Evolutionary conservation across 2,113 vertebrate species (phyloP).

Genomic region (Campylomormyrus numenius): DNA sequence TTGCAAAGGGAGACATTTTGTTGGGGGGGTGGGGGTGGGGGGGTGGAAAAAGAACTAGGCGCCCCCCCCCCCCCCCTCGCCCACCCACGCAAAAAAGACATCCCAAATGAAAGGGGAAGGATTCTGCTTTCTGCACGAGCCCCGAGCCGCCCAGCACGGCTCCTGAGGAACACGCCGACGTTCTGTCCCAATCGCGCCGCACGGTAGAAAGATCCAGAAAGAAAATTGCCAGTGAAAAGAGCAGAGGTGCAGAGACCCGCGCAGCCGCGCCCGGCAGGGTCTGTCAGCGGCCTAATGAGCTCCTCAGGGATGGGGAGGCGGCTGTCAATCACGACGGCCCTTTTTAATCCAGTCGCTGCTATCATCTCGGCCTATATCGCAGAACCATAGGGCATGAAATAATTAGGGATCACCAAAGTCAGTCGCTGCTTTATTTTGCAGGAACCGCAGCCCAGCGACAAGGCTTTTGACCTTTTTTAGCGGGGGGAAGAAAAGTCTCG

Average conservation of each 20-base stretch:
- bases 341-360: slow-evolving; percentile 41
- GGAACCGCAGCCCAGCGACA: slow-evolving; percentile 16
- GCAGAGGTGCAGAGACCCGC: slow-evolving; percentile 53
- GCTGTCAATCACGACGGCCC: slow-evolving; percentile 59
- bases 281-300: slow-evolving; percentile 72
- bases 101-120: slow-evolving; percentile 46
- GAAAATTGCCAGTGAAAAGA: slow-evolving; percentile 26
- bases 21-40: background rate
- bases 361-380: slow-evolving; percentile 46
- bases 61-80: background rate
- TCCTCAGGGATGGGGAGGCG: slow-evolving; percentile 63
- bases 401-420: slow-evolving; percentile 61
- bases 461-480: background rate
- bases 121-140: slow-evolving; percentile 46
- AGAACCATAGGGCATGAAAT: slow-evolving; percentile 69
- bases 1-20: too few species aligned
- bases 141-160: slow-evolving; percentile 52
- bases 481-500: slow-evolving; percentile 15
- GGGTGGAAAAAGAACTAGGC: background rate
- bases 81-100: background rate
- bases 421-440: slow-evolving; percentile 38
- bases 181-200: slow-evolving; percentile 56
- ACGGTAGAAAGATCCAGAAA: slow-evolving; percentile 54
- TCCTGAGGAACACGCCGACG: slow-evolving; percentile 41
- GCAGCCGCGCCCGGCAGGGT: slow-evolving; percentile 66